Conservation (phyloP, 2,797 vertebrate species). For the Ctenochaetus hawaiiensis region DNA sequence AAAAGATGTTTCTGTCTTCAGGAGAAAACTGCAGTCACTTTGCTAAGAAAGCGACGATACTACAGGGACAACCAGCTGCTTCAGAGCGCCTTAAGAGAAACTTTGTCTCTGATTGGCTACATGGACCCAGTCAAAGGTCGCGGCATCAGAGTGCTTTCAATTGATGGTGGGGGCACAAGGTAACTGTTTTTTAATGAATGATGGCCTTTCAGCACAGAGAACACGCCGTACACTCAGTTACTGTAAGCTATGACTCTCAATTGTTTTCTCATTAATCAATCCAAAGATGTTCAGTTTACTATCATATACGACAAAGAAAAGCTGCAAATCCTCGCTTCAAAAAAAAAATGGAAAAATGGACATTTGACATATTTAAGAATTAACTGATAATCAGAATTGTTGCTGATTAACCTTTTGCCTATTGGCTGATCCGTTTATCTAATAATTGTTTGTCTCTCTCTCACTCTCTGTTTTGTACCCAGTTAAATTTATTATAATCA, state of each 20-base stretch:
- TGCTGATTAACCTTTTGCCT: not conserved
- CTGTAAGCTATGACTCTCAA: not conserved
- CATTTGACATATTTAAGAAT: not conserved
- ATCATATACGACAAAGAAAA: no score
- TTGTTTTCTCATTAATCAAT: not conserved
- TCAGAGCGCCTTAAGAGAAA: slow-evolving; percentile 79
- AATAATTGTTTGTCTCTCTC: no score
- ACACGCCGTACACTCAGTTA: not conserved
- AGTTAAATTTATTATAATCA: not conserved
- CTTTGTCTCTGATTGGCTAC: slow-evolving; percentile 83
- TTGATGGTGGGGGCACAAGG: slow-evolving; percentile 87
- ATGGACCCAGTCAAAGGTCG: slow-evolving; percentile 82
- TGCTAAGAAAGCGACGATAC: slow-evolving; percentile 69
- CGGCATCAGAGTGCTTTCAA: slow-evolving; percentile 85
- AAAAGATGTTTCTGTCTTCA: slow-evolving; percentile 48
- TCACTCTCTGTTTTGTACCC: not conserved
- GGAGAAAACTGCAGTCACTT: slow-evolving; percentile 73
- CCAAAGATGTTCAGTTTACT: not conserved
- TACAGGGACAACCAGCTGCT: slow-evolving; percentile 66
- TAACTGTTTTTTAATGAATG: slow-evolving; percentile 41
- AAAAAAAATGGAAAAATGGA: not conserved
- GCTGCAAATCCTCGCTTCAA: not conserved
- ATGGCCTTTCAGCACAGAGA: not conserved
- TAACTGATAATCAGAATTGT: not conserved
- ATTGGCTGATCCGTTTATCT: no score